Evolutionary conservation across 2,888 invertebrate species (phyloP).

Genomic region (Ophonus ardosiacus): DNA sequence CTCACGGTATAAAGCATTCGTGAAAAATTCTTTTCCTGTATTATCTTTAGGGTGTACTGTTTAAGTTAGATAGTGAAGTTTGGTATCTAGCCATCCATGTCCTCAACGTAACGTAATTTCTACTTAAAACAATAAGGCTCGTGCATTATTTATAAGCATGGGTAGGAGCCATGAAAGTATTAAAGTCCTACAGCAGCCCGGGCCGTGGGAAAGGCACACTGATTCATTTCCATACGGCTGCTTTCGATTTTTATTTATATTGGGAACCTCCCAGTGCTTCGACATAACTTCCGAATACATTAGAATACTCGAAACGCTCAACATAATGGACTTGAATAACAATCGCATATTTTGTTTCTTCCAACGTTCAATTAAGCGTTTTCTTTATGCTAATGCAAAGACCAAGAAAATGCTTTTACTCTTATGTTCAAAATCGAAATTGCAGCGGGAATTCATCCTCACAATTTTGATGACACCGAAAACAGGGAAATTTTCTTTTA

Average conservation of each 20-base stretch:
- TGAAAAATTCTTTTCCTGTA: no score
- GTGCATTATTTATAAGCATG: constrained; percentile 57
- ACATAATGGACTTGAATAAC: constrained; percentile 71
- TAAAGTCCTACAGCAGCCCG: constrained; percentile 39
- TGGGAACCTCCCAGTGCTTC: constrained; percentile 68
- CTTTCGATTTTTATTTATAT: constrained; percentile 70
- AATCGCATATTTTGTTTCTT: constrained; percentile 71
- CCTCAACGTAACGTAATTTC: constrained; percentile 40
- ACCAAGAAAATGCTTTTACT: not conserved
- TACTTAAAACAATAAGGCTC: constrained; percentile 51
- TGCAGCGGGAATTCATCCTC: not conserved
- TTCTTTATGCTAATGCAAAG: constrained; percentile 68
- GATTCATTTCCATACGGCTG: constrained; percentile 69
- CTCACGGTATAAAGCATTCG: no score
- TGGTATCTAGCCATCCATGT: not conserved
- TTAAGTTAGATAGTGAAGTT: not conserved
- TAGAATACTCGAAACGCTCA: constrained; percentile 68
- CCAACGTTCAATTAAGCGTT: constrained; percentile 71
- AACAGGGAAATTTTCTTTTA: no score
- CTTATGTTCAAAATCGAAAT: constrained; percentile 7
- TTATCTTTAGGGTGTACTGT: not conserved
- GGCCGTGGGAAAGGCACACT: constrained; percentile 65
- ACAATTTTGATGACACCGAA: constrained; percentile 14
- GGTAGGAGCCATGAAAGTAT: constrained; percentile 56
- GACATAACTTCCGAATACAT: constrained; percentile 70